Evolutionary conservation across 2,113 vertebrate genomes (phyloP).

Genomic region (Grammomys surdaster): DNA sequence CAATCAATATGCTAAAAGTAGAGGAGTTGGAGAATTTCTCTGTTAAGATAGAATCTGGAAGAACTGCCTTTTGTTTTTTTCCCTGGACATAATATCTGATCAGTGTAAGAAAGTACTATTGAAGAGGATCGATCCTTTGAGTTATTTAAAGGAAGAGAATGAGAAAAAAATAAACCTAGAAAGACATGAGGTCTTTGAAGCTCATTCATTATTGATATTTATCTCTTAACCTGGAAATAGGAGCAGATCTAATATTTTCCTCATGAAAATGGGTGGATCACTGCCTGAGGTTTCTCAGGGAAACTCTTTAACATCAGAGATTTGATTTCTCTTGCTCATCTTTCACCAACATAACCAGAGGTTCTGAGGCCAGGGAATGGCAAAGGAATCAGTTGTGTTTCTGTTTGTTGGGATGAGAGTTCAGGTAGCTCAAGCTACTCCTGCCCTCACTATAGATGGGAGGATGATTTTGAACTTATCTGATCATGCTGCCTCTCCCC

Average conservation of each 20-base stretch:
- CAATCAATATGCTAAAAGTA: slow-evolving; percentile 18
- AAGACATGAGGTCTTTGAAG: not conserved
- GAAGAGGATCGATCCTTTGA: not conserved
- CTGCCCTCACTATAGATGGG: too few relatives aligned
- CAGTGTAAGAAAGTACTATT: not conserved
- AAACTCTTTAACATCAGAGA: not conserved
- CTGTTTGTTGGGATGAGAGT: not conserved
- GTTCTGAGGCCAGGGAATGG: not conserved
- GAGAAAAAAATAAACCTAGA: not conserved
- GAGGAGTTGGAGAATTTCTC: slow-evolving; percentile 1
- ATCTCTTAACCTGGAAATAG: not conserved
- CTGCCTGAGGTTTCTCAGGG: not conserved
- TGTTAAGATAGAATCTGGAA: not conserved
- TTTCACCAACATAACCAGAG: not conserved
- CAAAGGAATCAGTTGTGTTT: not conserved
- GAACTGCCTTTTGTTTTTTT: not conserved
- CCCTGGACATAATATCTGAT: not conserved
- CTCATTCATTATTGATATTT: not conserved
- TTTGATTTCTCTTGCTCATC: not conserved
- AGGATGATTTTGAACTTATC: not conserved
- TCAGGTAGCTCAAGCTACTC: not conserved
- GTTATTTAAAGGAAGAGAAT: not conserved
- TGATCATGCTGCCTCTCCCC: too few relatives aligned
- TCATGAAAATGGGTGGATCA: not conserved
- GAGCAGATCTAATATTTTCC: not conserved